Base-by-base conservation (phyloP, 2,888 invertebrate genomes). In the Nysson spinosus region DNA sequence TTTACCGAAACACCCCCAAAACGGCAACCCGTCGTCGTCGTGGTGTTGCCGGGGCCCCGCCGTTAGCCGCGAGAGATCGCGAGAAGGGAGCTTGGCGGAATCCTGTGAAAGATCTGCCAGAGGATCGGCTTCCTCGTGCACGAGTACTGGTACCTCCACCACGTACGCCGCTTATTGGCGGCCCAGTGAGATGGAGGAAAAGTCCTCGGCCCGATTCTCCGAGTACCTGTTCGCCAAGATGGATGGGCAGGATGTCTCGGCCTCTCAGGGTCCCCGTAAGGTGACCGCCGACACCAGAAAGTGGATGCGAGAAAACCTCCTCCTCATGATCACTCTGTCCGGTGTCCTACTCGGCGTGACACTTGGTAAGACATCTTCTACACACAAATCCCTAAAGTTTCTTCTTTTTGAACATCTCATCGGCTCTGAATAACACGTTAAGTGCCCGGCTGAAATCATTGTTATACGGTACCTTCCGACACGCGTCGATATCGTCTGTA, bases 171-270 rank as follows among this genome's bases (percentile, higher is more conserved):
- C 74, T 77, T 76, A 55, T 61, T 75, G 78, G 76, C 79, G 76
- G 78, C 72, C 80, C 78, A 78, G 81, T 82, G 81, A 85, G 79
- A 87, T 87, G 86, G 86, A 86, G 80, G 86, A 87, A 75, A 86
- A 86, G 80, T 83, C 85, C 81, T 85, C 86, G 79, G 84, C 86
- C 69, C 80, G 83, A 70, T 92, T 93, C 91, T 92, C 93, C 92
- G 93, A 93, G 88, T 94, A 93, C 89, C 89, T 93, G 88, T 93
- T 93, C 88, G 92, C 93, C 88, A 93, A 93, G 90, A 93, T 94
- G 93, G 92, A 93, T 76, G 85, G 86, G 73, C 86, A 86, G 80
- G 86, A 87, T 75, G 86, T 86, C 80, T 85, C 85, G 85, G 86
- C 86, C 85, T 86, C 87, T 79, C 89, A 90, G 72, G 91, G 92